Evolutionary conservation across 2,797 vertebrate species (phyloP).

Genomic region (Bryconaethiops microstoma): DNA sequence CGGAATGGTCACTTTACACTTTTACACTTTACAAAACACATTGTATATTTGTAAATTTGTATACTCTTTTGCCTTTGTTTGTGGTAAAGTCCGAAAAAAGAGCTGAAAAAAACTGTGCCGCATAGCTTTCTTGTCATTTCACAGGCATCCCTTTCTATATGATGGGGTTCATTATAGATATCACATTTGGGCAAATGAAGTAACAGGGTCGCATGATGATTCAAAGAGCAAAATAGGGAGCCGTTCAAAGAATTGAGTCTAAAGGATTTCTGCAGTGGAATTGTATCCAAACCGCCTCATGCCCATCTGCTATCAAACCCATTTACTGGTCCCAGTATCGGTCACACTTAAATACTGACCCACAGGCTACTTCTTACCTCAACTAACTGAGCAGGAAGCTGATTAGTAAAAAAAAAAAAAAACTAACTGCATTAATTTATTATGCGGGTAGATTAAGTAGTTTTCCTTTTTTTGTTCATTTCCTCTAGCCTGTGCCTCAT

Average conservation of each 20-base stretch:
- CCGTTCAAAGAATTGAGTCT: background rate
- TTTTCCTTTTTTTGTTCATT: constrained; percentile 28
- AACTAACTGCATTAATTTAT: background rate
- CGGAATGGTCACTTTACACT: no score
- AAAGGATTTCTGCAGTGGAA: background rate
- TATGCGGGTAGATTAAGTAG: constrained; percentile 3
- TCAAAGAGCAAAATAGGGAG: background rate
- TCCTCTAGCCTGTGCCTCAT: constrained; percentile 51
- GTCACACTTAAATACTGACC: background rate
- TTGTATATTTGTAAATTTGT: no score
- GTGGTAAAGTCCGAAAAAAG: no score
- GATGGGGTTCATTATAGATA: background rate
- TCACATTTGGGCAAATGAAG: background rate
- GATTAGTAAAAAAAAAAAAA: background rate
- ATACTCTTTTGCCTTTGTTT: no score
- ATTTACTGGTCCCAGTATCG: background rate
- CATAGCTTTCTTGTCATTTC: background rate
- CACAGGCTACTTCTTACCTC: background rate
- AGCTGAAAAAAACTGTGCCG: no score
- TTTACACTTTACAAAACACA: no score
- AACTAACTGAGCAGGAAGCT: background rate
- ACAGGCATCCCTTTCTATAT: no score
- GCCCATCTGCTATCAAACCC: background rate
- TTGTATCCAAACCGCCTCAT: background rate
- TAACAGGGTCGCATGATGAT: background rate